Evolutionary conservation across 2,113 vertebrate species (phyloP).

Genomic region (Ornithorhynchus anatinus): DNA sequence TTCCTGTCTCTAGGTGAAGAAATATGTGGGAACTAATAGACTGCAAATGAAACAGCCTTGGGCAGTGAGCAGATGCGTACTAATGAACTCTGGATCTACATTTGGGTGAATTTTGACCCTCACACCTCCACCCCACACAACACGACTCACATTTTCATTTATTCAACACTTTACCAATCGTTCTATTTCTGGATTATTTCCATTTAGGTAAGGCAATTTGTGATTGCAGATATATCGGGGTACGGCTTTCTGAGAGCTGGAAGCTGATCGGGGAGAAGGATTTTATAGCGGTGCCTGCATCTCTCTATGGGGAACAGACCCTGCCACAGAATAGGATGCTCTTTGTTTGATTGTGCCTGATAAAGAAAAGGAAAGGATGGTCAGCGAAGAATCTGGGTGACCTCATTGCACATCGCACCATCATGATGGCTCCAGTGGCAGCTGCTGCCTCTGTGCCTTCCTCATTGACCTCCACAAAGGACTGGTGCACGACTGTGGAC

Average conservation of each 20-base stretch:
- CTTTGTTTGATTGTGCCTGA: conserved; percentile 59
- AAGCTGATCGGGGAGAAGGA: not conserved
- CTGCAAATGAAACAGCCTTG: no score
- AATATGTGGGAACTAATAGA: no score
- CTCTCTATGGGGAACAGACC: conserved; percentile 58
- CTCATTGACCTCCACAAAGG: conserved; percentile 90
- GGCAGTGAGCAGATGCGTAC: no score
- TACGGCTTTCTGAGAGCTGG: no score
- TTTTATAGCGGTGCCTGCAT: accelerated
- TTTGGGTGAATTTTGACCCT: no score
- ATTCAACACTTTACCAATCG: no score
- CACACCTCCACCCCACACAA: no score
- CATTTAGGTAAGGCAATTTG: not conserved
- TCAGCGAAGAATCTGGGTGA: conserved; percentile 42
- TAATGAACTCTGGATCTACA: no score
- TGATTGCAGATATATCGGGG: not conserved
- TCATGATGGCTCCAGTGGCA: conserved; percentile 70
- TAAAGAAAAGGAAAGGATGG: conserved; percentile 80
- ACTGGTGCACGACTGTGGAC: conserved; percentile 85
- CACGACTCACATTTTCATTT: no score
- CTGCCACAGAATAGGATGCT: conserved; percentile 73
- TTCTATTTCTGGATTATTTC: conserved; percentile 25
- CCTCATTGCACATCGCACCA: conserved; percentile 30
- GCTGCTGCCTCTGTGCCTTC: conserved; percentile 89
- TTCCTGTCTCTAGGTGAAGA: no score